Percentiles rank a stretch among this genome's conserved stretches.
Conservation (phyloP, 1,140 invertebrate species). For the Lasioglossum baleicum region DNA sequence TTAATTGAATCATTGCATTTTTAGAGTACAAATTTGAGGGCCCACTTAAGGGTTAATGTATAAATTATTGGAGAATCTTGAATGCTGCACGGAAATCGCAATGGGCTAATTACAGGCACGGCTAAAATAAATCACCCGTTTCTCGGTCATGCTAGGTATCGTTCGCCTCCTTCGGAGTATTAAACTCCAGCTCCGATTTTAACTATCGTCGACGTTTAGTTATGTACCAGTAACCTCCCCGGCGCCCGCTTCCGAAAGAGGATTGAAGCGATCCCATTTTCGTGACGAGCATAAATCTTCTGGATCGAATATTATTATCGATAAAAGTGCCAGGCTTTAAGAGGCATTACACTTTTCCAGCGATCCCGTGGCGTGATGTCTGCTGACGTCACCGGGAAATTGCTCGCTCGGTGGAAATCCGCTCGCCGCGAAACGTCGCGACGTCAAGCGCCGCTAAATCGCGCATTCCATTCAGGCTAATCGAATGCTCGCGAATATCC, state of each 20-base stretch:
- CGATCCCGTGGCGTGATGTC: background rate
- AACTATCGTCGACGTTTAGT: constrained; percentile 12
- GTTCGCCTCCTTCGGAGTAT: background rate
- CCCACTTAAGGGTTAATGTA: too few species aligned
- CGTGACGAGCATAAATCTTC: constrained; percentile 43
- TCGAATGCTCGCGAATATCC: background rate
- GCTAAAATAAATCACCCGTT: background rate
- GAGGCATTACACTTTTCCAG: constrained; percentile 23
- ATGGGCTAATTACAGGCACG: background rate
- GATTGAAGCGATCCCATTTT: constrained; percentile 21
- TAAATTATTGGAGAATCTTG: too few species aligned
- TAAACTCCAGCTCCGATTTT: background rate
- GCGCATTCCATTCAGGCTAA: background rate
- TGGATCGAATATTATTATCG: constrained; percentile 38
- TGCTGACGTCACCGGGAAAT: constrained; percentile 31
- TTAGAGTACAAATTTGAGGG: too few species aligned
- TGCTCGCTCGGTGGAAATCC: background rate
- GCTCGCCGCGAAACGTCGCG: background rate
- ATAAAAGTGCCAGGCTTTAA: constrained; percentile 32
- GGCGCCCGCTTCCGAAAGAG: background rate
- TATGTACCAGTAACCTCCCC: background rate
- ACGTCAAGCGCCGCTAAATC: background rate
- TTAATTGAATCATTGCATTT: too few species aligned
- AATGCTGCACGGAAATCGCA: too few species aligned
- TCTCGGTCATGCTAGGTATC: background rate